Evolutionary conservation across 2,113 vertebrate genomes (phyloP), one percentile per base, ranked within the genome.

Genomic region (Dryoscopus gambensis): DNA sequence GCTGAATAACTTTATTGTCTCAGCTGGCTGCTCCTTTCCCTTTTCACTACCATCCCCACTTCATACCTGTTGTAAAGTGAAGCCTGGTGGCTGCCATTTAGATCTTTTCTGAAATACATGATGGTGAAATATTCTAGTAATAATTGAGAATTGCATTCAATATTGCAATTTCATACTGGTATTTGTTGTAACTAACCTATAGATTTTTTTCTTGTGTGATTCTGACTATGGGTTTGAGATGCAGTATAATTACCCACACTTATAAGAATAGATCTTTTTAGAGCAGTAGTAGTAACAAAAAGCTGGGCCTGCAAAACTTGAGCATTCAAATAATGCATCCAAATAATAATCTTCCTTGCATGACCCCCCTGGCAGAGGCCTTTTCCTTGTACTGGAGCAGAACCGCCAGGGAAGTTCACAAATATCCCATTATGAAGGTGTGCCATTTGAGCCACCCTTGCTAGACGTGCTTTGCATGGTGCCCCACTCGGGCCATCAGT

Each of bases 131-230:
- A 49, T 25, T 69, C 53, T 30, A 6, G 23, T 27, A 31, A 49
- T 9, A 23, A n/a, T n/a, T n/a, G n/a, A n/a, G n/a, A n/a, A n/a
- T n/a, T n/a, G n/a, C n/a, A n/a, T n/a, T n/a, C n/a, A n/a, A n/a
- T n/a, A n/a, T n/a, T n/a, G n/a, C n/a, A n/a, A n/a, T n/a, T n/a
- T n/a, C n/a, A n/a, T n/a, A n/a, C n/a, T n/a, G n/a, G n/a, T n/a
- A n/a, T n/a, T n/a, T n/a, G n/a, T n/a, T n/a, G n/a, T n/a, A n/a
- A n/a, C n/a, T n/a, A n/a, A n/a, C n/a, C n/a, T n/a, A n/a, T n/a
- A 57, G 19, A 25, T 6, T 1, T 35, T 77, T 76, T 53, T 49
- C 42, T 33, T 0, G 0, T 49, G 11, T 65, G 33, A 4, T 84
- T 77, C 15, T 71, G 33, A 8, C 33, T 56, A 2, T 20, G n/a